Evolutionary conservation across 2,113 vertebrate genomes (phyloP).

Genomic region (Microtus oregoni): DNA sequence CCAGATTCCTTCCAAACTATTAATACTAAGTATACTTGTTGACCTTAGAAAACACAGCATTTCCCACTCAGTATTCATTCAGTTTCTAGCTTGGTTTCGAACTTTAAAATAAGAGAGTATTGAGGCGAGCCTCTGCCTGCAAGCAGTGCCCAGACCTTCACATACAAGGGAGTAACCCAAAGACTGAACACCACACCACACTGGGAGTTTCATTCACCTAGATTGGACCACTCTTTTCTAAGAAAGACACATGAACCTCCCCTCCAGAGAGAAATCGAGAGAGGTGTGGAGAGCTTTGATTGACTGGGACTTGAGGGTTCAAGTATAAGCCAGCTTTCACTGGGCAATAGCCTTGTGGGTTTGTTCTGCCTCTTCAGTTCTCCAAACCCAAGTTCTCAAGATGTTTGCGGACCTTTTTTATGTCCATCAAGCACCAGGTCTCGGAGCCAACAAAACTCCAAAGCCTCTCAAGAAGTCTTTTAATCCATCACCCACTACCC

Average conservation of each 20-base stretch:
- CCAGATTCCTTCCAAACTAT: neutral
- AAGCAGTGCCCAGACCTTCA: neutral
- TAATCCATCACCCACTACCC: neutral
- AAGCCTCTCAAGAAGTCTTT: neutral
- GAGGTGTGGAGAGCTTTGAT: neutral
- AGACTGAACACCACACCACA: neutral
- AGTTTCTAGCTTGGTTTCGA: neutral
- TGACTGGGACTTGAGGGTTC: neutral
- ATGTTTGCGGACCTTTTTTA: neutral
- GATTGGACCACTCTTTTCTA: neutral
- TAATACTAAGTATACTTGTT: neutral
- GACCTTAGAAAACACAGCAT: neutral
- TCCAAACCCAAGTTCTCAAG: neutral
- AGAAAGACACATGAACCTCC: neutral
- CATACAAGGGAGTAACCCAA: neutral
- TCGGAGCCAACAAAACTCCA: conserved; percentile 1
- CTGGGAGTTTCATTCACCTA: neutral
- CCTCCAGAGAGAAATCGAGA: neutral
- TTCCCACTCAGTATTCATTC: neutral
- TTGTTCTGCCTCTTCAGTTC: neutral
- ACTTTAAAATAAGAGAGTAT: conserved; percentile 3
- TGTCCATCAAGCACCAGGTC: neutral
- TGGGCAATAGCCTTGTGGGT: neutral
- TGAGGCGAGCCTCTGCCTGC: neutral
- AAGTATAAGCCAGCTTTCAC: neutral